Conservation (phyloP, 2,888 invertebrate species). For the Allophyes oxyacanthae region DNA sequence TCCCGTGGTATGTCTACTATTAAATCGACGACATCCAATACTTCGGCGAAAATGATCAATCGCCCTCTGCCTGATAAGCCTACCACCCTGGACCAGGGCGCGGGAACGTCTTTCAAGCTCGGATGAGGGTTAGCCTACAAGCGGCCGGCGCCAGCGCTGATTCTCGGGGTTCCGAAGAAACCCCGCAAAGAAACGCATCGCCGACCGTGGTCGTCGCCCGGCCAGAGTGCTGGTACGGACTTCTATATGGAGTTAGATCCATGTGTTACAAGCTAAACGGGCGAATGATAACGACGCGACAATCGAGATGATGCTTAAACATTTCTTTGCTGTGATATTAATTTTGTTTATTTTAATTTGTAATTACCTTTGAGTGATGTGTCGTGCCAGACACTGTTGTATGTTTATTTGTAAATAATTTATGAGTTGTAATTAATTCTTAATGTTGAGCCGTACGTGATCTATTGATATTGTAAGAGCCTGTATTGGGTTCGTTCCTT, state of each 20-base stretch:
- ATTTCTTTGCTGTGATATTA: conserved; percentile 87
- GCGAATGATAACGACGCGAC: conserved; percentile 43
- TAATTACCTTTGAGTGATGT: conserved; percentile 72
- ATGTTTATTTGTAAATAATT: conserved; percentile 76
- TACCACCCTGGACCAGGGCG: conserved; percentile 72
- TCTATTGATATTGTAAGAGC: conserved; percentile 48
- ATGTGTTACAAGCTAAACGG: conserved; percentile 56
- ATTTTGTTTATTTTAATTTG: conserved; percentile 75
- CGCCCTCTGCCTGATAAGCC: conserved; percentile 92
- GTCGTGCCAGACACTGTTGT: conserved; percentile 71
- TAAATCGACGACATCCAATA: conserved; percentile 74
- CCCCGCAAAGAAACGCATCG: conserved; percentile 25
- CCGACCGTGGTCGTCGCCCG: conserved; percentile 37
- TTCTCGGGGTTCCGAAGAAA: conserved; percentile 17
- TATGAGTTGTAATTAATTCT: conserved; percentile 64
- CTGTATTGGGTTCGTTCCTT: conserved; percentile 34
- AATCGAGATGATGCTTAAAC: conserved; percentile 64
- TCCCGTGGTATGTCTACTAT: conserved; percentile 69
- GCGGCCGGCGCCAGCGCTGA: conserved; percentile 41
- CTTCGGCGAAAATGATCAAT: conserved; percentile 90
- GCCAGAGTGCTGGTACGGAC: conserved; percentile 40
- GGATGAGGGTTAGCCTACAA: conserved; percentile 64
- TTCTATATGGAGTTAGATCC: conserved; percentile 62
- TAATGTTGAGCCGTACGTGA: conserved; percentile 52
- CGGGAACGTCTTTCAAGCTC: conserved; percentile 77